Evolutionary conservation across 2,113 vertebrate genomes (phyloP), one percentile per base, ranked within the genome.

Genomic region (Geococcyx californianus): DNA sequence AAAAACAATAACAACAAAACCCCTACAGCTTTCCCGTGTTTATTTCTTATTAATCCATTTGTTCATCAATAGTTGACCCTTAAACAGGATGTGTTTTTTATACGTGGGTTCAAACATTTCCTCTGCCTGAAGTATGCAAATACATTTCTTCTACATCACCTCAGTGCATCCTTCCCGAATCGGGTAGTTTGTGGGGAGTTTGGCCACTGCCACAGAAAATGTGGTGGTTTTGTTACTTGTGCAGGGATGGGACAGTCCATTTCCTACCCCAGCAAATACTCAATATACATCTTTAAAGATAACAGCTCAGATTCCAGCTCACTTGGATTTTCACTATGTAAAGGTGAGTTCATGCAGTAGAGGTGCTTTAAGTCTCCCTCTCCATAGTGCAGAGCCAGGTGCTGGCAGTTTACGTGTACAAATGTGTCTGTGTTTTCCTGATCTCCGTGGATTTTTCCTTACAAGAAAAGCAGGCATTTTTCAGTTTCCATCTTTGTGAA

Each of bases 151-250:
- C 18, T 17, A 1, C 38, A 6, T 16, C 51, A 2, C 3, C 23
- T 25, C 59, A 51, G 44, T 14, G 33, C 26, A 7, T 23, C 6
- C 11, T 18, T 14, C 34, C 0, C 5, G 16, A 23, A n/a, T 5
- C 8, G 29, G 34, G 36, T 9, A 10, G 4, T 17, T 25, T n/a
- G 55, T 7, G 58, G 60, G 45, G 56, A 23, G 13, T 34, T 38
- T 70, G 76, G 60, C 23, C 29, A 2, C 20, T 44, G 64, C 62
- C 68, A 4, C 18, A 5, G 58, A 10, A 18, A 66, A 16, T 1
- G 0, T 0, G 3, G 11, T 3, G 49, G 8, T 24, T 9, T 34
- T 26, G 31, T 25, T n/a, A 16, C 7, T 42, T 7, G 1, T 1
- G 11, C 16, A 11, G 26, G 34, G 40, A 7, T 6, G 47, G 69